These are phyloP conservation scores for Coregonus ussuriensis DNA, from an alignment of 2,797 vertebrate genomes.

Conservation along the genomic window DNA sequence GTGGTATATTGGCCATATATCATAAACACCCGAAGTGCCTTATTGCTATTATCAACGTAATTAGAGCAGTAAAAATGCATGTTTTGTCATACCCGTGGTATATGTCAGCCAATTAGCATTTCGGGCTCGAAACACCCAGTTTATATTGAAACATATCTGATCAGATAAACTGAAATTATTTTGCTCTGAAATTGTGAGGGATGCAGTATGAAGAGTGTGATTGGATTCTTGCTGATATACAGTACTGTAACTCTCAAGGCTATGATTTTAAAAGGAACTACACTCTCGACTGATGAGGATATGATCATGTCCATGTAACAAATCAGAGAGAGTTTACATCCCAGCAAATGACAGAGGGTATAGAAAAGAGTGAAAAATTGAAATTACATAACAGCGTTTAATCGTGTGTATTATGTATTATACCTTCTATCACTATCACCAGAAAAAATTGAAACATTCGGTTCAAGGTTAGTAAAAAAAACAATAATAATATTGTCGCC, in stretches of 20 bases:
- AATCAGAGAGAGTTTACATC: neutral
- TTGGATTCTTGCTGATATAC: neutral
- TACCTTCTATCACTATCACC: neutral
- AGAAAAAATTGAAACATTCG: neutral
- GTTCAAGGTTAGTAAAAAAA: neutral
- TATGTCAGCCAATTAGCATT: no score
- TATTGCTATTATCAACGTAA: no score
- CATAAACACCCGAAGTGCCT: no score
- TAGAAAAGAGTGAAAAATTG: neutral
- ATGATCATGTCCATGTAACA: neutral
- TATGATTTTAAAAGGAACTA: neutral
- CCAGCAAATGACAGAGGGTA: neutral
- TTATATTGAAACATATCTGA: neutral
- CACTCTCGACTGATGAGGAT: neutral
- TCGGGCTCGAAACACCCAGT: no score
- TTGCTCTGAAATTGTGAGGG: neutral
- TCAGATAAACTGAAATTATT: neutral
- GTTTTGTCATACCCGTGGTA: no score
- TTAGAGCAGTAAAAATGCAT: no score
- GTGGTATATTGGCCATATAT: no score
- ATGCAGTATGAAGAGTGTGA: neutral
- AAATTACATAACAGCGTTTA: neutral
- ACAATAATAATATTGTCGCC: neutral
- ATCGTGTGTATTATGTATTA: neutral
- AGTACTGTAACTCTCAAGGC: neutral